Conservation (phyloP, 2,113 vertebrate genomes). For the Passer montanus region DNA sequence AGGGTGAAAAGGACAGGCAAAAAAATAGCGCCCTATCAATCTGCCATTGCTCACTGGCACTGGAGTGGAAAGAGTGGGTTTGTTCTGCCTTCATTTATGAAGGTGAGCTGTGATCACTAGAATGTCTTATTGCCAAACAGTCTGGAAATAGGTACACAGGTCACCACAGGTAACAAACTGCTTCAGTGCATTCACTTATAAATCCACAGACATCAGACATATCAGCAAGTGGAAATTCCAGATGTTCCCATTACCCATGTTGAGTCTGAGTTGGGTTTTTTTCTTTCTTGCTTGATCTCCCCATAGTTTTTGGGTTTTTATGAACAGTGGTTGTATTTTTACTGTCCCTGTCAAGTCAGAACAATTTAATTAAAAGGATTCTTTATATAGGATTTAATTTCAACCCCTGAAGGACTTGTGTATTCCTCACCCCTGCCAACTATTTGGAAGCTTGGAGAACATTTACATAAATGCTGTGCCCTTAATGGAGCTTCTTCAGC, state of each 20-base stretch:
- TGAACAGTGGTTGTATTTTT: background rate
- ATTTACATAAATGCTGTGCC: background rate
- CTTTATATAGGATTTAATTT: background rate
- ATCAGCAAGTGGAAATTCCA: background rate
- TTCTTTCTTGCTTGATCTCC: accelerated
- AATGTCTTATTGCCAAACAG: background rate
- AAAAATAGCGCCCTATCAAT: background rate
- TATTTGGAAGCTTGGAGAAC: background rate
- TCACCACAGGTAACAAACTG: background rate
- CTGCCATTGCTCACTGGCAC: background rate
- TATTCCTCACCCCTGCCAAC: background rate
- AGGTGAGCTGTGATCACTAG: background rate
- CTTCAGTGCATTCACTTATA: background rate
- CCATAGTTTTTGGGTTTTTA: accelerated
- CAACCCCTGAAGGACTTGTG: background rate
- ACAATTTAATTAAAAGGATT: background rate
- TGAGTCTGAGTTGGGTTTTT: background rate
- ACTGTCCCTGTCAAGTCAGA: background rate
- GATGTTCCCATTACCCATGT: background rate
- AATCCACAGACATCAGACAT: background rate
- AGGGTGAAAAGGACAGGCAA: background rate
- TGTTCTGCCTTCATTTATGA: background rate
- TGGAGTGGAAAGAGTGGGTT: background rate
- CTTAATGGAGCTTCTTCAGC: background rate
- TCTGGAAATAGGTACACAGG: no score